Evolutionary conservation across 2,888 invertebrate species (phyloP), one percentile per base, ranked within the genome.

Genomic region (Anorthoa munda): DNA sequence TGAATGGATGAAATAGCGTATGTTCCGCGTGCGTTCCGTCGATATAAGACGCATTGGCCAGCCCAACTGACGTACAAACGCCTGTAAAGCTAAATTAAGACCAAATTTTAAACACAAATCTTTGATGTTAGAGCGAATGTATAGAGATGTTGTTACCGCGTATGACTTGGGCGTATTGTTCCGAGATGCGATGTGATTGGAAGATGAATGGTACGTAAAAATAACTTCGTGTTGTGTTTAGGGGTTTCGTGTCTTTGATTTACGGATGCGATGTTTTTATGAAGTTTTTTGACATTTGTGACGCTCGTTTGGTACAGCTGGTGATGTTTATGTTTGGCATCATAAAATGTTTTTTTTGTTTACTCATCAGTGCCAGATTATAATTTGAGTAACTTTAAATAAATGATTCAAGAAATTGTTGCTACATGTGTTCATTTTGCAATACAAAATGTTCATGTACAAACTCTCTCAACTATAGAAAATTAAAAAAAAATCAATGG

Each of bases 1-100:
- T 90, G 88, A 17, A 66, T 88, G 86, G 83, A 79, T 84, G 86
- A 48, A 86, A 82, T 70, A 67, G 69, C 78, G 84, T 82, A 72
- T 77, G 85, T 84, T 81, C 82, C 88, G 89, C 94, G 79, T 84
- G 82, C 87, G 87, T 84, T 85, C 86, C 84, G 94, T 95, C 95
- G 95, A 96, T 95, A 90, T 94, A 95, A 96, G 95, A 96, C 94
- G 95, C 96, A 95, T 95, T 93, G 95, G 93, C 89, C 92, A 93
- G 92, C 93, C 92, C 93, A 92, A 90, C 94, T 94, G 96, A 95
- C 95, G 96, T 93, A 94, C 94, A 93, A 93, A 92, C 94, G 96
- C 92, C 94, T 94, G 95, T 95, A 95, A 95, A 96, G 96, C 96
- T 96, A 96, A 96, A 96, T 96, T 96, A 96, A 96, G 96, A 96